A percentile compares a stretch with the other conserved stretches of the same genome.
These are phyloP conservation scores for Pollenia amentaria DNA, from an alignment of 2,888 invertebrate species.

Conservation along the genomic window DNA sequence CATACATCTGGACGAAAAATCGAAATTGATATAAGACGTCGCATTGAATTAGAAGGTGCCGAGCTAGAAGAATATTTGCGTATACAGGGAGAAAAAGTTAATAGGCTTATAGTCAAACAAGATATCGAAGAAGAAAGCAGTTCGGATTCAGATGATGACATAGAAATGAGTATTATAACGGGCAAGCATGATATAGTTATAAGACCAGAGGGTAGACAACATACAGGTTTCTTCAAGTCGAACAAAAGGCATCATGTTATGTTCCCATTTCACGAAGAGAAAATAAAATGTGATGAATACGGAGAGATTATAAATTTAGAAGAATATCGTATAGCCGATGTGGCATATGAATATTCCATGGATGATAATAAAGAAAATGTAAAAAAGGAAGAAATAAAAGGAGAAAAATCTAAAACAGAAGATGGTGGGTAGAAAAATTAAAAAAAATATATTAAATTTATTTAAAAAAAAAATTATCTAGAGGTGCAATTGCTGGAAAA, in stretches of 20 bases:
- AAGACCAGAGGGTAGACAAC: conserved; percentile 89
- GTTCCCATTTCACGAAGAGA: conserved; percentile 97
- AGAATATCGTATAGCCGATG: conserved; percentile 94
- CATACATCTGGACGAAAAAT: conserved; percentile 89
- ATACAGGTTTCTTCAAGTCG: conserved; percentile 93
- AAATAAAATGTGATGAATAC: conserved; percentile 96
- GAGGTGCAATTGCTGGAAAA: conserved; percentile 87
- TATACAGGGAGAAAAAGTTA: conserved; percentile 86
- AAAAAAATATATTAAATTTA: background rate
- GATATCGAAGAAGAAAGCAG: conserved; percentile 89
- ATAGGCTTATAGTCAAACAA: conserved; percentile 84
- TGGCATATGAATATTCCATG: conserved; percentile 82
- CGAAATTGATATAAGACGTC: conserved; percentile 88
- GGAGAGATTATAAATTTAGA: conserved; percentile 97
- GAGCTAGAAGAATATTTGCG: conserved; percentile 91
- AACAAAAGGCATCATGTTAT: conserved; percentile 97
- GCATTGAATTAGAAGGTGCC: conserved; percentile 90
- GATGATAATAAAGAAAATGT: conserved; percentile 83
- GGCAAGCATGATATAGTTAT: conserved; percentile 96
- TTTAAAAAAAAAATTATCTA: conserved; percentile 79
- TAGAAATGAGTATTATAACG: conserved; percentile 93
- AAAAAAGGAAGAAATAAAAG: conserved; percentile 79
- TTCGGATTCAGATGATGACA: conserved; percentile 92
- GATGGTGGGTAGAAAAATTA: conserved; percentile 72
- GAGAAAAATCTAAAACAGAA: conserved; percentile 70